Percentiles rank a stretch among this genome's conserved stretches.
Evolutionary conservation across 2,797 vertebrate species (phyloP).

Genomic region (Pelobates cultripes): DNA sequence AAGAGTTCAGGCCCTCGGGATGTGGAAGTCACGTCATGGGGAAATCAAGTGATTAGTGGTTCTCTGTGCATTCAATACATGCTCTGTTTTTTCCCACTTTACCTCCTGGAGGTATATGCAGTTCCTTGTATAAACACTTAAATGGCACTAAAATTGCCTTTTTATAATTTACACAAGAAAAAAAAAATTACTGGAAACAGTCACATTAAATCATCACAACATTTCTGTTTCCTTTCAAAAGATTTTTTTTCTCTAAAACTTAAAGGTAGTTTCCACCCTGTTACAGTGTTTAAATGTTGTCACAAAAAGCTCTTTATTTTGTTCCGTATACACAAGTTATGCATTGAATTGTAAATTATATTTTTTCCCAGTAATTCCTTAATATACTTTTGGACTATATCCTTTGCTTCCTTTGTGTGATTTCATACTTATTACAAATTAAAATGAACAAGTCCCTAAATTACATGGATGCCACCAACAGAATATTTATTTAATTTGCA

Average conservation of each 20-base stretch:
- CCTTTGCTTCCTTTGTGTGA: no score
- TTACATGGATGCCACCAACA: no score
- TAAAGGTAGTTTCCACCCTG: not conserved
- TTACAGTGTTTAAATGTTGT: not conserved
- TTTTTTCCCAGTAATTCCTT: no score
- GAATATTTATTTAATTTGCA: no score
- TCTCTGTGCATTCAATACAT: constrained; percentile 1
- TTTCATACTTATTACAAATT: no score
- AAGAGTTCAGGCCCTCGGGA: not conserved
- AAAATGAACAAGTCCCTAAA: no score
- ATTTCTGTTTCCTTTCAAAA: not conserved
- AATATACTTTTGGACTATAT: no score
- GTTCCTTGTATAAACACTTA: not conserved
- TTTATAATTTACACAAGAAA: not conserved
- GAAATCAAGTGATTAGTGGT: constrained; percentile 20
- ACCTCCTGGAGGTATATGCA: not conserved
- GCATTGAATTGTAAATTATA: constrained; percentile 1
- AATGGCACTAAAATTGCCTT: not conserved
- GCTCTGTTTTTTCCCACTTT: not conserved
- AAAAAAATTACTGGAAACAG: not conserved
- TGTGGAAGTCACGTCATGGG: constrained; percentile 6
- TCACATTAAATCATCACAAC: not conserved
- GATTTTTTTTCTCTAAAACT: not conserved
- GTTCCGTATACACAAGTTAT: not conserved
- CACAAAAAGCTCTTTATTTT: not conserved